A percentile compares a stretch with the other conserved stretches of the same genome.
These are phyloP conservation scores for Coreius guichenoti DNA, from an alignment of 2,797 vertebrate species.

Conservation along the genomic window DNA sequence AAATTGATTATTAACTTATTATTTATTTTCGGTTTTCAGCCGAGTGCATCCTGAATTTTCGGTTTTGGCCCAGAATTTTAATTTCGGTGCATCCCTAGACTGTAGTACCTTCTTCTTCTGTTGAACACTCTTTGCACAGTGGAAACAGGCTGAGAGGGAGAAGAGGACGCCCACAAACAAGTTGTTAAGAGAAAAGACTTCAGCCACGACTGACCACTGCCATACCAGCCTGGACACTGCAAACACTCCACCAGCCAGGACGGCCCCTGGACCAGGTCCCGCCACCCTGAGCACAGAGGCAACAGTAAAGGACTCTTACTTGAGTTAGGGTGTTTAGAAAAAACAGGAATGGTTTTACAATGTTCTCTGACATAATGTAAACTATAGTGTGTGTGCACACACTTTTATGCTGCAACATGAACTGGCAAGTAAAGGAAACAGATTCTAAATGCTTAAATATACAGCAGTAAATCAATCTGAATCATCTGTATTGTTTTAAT, in stretches of 20 bases:
- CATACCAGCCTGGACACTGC: slow-evolving; percentile 93
- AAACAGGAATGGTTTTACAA: background rate
- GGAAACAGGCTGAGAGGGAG: slow-evolving; percentile 84
- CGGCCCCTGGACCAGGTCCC: slow-evolving; percentile 88
- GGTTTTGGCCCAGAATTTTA: background rate
- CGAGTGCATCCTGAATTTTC: background rate
- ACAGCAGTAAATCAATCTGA: background rate
- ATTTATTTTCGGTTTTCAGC: background rate
- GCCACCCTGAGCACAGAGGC: slow-evolving; percentile 84
- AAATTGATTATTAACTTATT: background rate
- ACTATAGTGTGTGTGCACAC: background rate
- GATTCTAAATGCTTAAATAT: background rate
- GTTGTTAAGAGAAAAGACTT: slow-evolving; percentile 99
- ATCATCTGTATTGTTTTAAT: background rate
- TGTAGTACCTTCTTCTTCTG: slow-evolving; percentile 89
- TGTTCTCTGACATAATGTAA: background rate
- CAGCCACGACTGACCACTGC: slow-evolving; percentile 95
- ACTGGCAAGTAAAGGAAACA: background rate
- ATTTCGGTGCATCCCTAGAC: background rate
- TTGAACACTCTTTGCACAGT: slow-evolving; percentile 79
- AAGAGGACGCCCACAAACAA: slow-evolving; percentile 93
- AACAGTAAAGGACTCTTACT: background rate
- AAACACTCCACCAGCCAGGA: slow-evolving; percentile 92
- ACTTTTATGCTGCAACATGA: background rate
- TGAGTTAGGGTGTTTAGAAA: background rate